Conservation (phyloP, 1,140 invertebrate genomes). For the Dreissena polymorpha region DNA sequence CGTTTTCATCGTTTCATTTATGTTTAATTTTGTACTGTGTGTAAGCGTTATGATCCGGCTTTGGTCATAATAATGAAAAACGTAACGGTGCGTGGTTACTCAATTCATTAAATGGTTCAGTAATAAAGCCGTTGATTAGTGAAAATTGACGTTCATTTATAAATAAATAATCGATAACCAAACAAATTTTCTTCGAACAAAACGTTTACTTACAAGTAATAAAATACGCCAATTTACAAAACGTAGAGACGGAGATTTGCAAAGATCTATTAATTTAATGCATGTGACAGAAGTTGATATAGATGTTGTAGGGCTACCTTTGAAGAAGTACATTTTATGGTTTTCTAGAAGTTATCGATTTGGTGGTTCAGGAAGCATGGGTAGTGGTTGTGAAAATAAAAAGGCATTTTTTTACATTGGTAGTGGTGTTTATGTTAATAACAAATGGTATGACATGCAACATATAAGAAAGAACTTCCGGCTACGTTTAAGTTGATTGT, state of each 20-base stretch:
- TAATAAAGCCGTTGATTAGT: constrained; percentile 3
- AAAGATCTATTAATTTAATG: constrained; percentile 15
- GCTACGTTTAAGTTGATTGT: too few species aligned
- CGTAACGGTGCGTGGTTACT: background rate
- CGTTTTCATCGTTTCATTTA: background rate
- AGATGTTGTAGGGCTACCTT: too few species aligned
- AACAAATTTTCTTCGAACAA: background rate
- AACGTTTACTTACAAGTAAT: background rate
- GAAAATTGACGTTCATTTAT: background rate
- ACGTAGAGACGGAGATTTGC: constrained; percentile 1
- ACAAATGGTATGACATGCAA: too few species aligned
- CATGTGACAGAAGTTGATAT: too few species aligned
- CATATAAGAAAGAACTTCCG: too few species aligned
- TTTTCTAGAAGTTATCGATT: too few species aligned
- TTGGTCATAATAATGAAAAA: background rate
- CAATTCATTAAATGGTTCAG: constrained; percentile 7
- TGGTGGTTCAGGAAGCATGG: too few species aligned
- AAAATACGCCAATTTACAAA: constrained; percentile 6
- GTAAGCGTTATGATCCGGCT: background rate
- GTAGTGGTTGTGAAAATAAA: too few species aligned
- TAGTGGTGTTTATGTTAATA: too few species aligned
- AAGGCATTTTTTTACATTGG: too few species aligned
- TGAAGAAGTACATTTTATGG: too few species aligned
- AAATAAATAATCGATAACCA: background rate
- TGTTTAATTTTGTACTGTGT: background rate